phyloP scores from a whole-genome alignment of 2,797 vertebrate species.

The Nannoperca obscura region DNA sequence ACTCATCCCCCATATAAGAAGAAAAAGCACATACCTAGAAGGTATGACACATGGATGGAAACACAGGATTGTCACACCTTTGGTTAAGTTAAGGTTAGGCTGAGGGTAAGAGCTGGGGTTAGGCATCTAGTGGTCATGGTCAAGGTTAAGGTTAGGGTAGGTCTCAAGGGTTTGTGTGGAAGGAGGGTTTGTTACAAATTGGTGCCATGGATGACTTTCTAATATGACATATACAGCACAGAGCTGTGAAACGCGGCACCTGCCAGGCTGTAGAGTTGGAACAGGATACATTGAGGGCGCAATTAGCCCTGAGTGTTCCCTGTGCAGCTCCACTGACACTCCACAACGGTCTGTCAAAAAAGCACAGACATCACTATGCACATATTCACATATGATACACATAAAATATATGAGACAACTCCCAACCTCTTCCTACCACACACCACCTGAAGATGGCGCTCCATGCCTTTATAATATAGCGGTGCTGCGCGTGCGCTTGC shows the following conservation, averaged over 20 bases:
- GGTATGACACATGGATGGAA: not conserved
- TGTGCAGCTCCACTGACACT: not conserved
- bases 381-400: not conserved
- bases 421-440: not conserved
- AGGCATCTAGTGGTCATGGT: not conserved
- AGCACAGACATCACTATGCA: not conserved
- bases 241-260: not conserved
- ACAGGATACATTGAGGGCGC: not conserved
- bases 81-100: not conserved
- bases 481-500: conserved; percentile 22
- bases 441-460: conserved; percentile 79
- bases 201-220: not conserved
- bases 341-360: not conserved
- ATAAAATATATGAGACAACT: conserved; percentile 5
- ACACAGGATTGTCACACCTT: not conserved
- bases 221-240: not conserved
- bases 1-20: not conserved
- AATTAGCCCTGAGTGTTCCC: no score
- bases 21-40: not conserved
- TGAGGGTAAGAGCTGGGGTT: not conserved
- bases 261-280: not conserved
- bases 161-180: not conserved
- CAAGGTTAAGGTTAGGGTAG: not conserved
- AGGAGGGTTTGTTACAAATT: not conserved
- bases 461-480: conserved; percentile 42